These are phyloP conservation scores for Mirza zaza DNA, from an alignment of 2,113 vertebrate genomes.

Conservation along the genomic window DNA sequence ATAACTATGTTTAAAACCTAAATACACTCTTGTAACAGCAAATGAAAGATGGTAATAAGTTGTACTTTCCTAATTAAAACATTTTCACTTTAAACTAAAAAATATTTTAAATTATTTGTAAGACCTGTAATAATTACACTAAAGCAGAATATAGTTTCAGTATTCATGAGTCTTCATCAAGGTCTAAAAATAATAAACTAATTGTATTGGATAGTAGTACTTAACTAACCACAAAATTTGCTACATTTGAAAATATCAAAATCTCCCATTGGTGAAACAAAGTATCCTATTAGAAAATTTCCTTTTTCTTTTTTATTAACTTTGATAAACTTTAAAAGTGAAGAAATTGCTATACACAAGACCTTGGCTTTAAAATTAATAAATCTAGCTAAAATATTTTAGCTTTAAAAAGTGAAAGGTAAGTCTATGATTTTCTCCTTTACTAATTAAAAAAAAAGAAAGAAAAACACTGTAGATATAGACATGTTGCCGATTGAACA, in stretches of 20 bases:
- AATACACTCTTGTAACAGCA: background rate
- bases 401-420: background rate
- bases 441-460: constrained; percentile 28
- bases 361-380: constrained; percentile 2
- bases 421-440: constrained; percentile 1
- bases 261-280: constrained; percentile 18
- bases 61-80: background rate
- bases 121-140: background rate
- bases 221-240: constrained; percentile 27
- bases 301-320: background rate
- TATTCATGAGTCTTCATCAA: constrained; percentile 1
- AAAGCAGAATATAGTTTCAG: background rate
- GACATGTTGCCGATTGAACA: background rate
- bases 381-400: constrained; percentile 32
- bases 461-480: background rate
- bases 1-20: background rate
- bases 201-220: constrained; percentile 6
- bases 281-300: background rate
- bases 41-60: background rate
- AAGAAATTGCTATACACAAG: background rate
- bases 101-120: background rate
- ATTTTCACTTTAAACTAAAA: constrained; percentile 18
- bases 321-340: constrained; percentile 21
- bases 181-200: constrained; percentile 42
- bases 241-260: background rate